Conservation (phyloP, 2,888 invertebrate genomes). For the Caenorhabditis uteleia region DNA sequence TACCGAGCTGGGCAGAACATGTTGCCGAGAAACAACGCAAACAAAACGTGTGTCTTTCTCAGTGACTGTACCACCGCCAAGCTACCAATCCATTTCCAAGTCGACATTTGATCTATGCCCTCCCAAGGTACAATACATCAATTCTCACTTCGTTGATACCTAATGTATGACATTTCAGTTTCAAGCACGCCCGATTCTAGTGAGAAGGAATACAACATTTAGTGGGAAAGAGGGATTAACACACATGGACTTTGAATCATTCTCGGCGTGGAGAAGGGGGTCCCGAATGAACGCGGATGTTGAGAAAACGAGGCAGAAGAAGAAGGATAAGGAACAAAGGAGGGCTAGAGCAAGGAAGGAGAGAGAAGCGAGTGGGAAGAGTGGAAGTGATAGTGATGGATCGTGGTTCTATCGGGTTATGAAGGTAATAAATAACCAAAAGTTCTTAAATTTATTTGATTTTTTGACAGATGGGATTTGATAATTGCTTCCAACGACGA, state of each 20-base stretch:
- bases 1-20: slow-evolving; percentile 15
- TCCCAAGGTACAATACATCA: slow-evolving; percentile 11
- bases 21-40: slow-evolving; percentile 13
- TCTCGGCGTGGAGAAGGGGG: slow-evolving; percentile 57
- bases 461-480: slow-evolving; percentile 23
- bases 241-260: slow-evolving; percentile 60
- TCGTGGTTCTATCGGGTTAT: slow-evolving; percentile 31
- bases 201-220: slow-evolving; percentile 19
- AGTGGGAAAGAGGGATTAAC: slow-evolving; percentile 15
- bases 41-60: slow-evolving; percentile 31
- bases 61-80: slow-evolving; percentile 8
- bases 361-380: slow-evolving; percentile 7
- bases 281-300: slow-evolving; percentile 45
- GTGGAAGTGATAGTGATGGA: slow-evolving; percentile 4
- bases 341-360: slow-evolving; percentile 12
- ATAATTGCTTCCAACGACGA: slow-evolving; percentile 30
- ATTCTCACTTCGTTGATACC: background rate
- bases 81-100: too few species aligned
- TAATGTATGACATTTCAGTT: slow-evolving; percentile 11
- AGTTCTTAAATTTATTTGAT: background rate
- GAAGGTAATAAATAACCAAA: slow-evolving; percentile 6
- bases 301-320: slow-evolving; percentile 11
- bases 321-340: too few species aligned
- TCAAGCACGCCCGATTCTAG: slow-evolving; percentile 35
- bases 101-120: slow-evolving; percentile 20